Conservation (phyloP, 2,797 vertebrate species). For the Gephyroberyx darwinii region DNA sequence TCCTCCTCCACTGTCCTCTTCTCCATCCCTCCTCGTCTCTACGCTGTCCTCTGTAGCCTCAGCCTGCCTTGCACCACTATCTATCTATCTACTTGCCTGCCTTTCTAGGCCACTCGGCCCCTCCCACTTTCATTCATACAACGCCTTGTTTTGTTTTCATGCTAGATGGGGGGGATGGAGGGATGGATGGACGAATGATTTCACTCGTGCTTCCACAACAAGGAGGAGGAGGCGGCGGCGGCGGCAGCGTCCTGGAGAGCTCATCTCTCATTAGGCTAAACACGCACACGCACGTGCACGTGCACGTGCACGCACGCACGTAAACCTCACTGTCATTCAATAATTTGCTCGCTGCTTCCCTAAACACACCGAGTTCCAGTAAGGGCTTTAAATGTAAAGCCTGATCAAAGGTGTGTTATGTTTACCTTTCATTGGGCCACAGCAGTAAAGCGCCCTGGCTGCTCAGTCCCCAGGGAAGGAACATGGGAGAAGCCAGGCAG, state of each 20-base stretch:
- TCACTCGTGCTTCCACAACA: conserved; percentile 34
- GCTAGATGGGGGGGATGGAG: conserved; percentile 35
- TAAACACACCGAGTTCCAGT: conserved; percentile 53
- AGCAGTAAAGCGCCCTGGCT: conserved; percentile 67
- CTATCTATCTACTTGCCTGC: conserved; percentile 65
- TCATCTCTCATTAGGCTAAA: conserved; percentile 63
- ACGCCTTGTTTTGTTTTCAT: conserved; percentile 79
- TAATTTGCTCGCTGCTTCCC: conserved; percentile 49
- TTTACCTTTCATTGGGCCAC: conserved; percentile 76
- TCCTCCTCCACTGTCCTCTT: conserved; percentile 48
- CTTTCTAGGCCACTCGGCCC: conserved; percentile 76
- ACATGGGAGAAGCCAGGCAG: conserved; percentile 64
- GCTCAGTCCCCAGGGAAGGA: conserved; percentile 66
- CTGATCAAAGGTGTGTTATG: conserved; percentile 78
- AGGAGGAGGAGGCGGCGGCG: conserved; percentile 45
- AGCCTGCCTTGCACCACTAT: conserved; percentile 71
- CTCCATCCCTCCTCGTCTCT: conserved; percentile 17
- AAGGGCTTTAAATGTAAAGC: conserved; percentile 64
- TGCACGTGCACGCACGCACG: conserved; percentile 16
- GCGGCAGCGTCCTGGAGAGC: conserved; percentile 63
- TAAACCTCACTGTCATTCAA: conserved; percentile 50
- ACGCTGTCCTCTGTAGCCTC: conserved; percentile 54
- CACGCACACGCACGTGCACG: conserved; percentile 38
- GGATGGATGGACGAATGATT: conserved; percentile 42
- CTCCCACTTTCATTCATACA: conserved; percentile 84